These are phyloP conservation scores for Microtus obscurus DNA, from an alignment of 2,797 vertebrate genomes.

Conservation along the genomic window DNA sequence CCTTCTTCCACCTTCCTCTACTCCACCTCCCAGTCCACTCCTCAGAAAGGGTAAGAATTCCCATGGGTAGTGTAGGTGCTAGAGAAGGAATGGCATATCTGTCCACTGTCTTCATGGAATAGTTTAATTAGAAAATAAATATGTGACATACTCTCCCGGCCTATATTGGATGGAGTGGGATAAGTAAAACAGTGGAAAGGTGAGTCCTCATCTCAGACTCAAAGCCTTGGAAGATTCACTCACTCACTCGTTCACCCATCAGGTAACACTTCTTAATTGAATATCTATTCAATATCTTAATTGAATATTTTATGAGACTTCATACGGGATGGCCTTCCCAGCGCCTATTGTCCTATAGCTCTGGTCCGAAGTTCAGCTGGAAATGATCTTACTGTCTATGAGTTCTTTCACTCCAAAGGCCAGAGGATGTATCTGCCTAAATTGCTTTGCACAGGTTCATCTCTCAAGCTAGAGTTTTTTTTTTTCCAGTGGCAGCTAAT, in stretches of 20 bases:
- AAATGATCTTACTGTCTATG: constrained; percentile 45
- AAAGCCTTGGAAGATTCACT: background rate
- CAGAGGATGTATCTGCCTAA: constrained; percentile 67
- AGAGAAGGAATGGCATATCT: background rate
- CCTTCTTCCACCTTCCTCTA: too few species aligned
- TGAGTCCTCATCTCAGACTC: background rate
- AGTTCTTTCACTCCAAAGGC: constrained; percentile 62
- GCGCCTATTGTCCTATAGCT: background rate
- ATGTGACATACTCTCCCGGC: background rate
- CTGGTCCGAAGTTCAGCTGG: background rate
- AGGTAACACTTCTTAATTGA: constrained; percentile 19
- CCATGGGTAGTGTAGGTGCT: background rate
- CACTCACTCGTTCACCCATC: background rate
- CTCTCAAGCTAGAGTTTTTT: constrained; percentile 61
- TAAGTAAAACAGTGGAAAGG: background rate
- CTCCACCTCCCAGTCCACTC: too few species aligned
- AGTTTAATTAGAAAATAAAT: constrained; percentile 45
- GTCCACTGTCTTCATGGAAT: background rate
- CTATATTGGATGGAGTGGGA: background rate
- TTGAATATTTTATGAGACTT: background rate
- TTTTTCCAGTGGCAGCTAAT: constrained; percentile 65
- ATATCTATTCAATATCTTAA: constrained; percentile 31
- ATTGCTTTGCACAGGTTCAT: constrained; percentile 61
- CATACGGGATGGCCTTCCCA: background rate
- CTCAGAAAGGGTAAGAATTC: too few species aligned